Base-by-base conservation (phyloP, 2,888 invertebrate species). In the Pyrgus malvae region DNA sequence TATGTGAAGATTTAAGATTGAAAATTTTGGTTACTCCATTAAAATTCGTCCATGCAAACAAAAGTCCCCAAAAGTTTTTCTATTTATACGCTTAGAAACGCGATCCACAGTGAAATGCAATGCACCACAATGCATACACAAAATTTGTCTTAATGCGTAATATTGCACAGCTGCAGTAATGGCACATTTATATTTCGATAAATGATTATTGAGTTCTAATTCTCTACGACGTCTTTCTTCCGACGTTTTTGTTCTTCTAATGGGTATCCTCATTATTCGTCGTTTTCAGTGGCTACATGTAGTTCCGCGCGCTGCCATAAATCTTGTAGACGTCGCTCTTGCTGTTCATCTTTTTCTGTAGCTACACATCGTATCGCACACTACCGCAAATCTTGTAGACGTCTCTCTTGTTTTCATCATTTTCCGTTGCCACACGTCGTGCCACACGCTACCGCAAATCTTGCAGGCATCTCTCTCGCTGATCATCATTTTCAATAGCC, bases 51-150 rank as follows among this genome's bases (percentile, higher is more conserved):
- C n/a, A n/a, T n/a, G n/a, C n/a, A n/a, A 57, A 54, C 54, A 59
- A 54, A 53, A 53, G 49, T 56, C 59, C 46, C 56, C 56, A 56
- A 59, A 59, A 46, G 48, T 57, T 57, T 59, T 53, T 44, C 46
- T 51, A 58, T 55, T 55, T 55, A 58, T 55, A 53, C 42, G 19
- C 56, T 59, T 59, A 51, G 56, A 56, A 57, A 59, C 53, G 35
- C 53, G 48, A 44, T 56, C 48, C 51, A 48, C 53, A 56, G 56
- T n/a, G 41, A 59, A 57, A 59, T 57, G 53, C 48, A 56, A 53
- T 55, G 58, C 58, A 38, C 56, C 56, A 50, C 56, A 57, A 53
- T 59, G 59, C 42, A 53, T 59, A 48, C 59, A 59, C 21, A 55
- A 50, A 54, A 58, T 41, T 58, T 58, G 50, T 49, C 51, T 42